phyloP scores from a whole-genome alignment of 2,113 vertebrate genomes.

The Marmota flaviventris region DNA sequence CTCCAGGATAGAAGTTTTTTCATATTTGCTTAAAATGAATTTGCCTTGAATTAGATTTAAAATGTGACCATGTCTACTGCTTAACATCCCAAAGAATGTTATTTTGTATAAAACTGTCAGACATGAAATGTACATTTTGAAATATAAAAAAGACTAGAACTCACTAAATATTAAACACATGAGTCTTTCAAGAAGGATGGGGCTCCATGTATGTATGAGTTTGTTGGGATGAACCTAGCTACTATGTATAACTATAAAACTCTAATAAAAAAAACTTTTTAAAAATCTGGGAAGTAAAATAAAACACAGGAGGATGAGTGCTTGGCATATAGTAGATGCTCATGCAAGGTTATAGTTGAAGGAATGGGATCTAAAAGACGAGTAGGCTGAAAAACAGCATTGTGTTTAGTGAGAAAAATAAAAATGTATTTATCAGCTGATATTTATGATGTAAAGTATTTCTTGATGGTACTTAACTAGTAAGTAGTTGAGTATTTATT shows the following conservation, averaged over 20 bases:
- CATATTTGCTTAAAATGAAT: conserved; percentile 25
- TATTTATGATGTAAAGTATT: conserved; percentile 47
- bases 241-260: no score
- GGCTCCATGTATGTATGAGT: no score
- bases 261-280: no score
- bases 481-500: conserved; percentile 10
- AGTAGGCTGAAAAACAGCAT: background rate
- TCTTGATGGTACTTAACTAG: background rate
- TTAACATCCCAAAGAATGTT: background rate
- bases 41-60: conserved; percentile 17
- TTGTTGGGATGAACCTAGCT: no score
- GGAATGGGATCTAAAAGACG: background rate
- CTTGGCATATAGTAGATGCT: background rate
- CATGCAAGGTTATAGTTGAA: background rate
- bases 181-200: background rate
- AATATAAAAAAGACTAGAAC: conserved; percentile 9
- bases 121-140: conserved; percentile 1
- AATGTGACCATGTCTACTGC: background rate
- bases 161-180: background rate
- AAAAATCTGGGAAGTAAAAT: no score
- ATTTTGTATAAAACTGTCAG: background rate
- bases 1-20: background rate
- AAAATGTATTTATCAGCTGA: conserved; percentile 2
- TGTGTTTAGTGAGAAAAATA: conserved; percentile 18
- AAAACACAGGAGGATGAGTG: background rate